Percentiles rank a stretch among this genome's conserved stretches.
Conservation (phyloP, 2,113 vertebrate species). For the Myiagra hebetior region DNA sequence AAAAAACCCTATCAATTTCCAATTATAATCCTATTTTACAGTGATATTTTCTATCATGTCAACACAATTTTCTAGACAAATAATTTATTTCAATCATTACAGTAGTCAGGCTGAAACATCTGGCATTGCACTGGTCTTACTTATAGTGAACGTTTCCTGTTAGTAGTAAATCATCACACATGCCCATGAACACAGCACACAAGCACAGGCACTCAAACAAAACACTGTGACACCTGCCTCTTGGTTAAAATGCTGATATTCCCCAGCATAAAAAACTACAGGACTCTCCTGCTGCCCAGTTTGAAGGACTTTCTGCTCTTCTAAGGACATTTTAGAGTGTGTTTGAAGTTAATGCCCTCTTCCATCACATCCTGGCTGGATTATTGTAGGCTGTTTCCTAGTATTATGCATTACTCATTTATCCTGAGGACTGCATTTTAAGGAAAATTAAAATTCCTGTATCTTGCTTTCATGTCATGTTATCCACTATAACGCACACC, state of each 20-base stretch:
- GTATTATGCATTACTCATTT: not conserved
- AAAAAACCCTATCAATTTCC: not conserved
- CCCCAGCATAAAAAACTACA: not conserved
- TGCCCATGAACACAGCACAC: fast-evolving
- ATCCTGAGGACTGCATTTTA: not conserved
- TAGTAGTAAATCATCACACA: not conserved
- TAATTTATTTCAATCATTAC: not conserved
- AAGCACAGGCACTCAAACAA: not conserved
- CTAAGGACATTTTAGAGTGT: not conserved
- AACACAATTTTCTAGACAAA: not conserved
- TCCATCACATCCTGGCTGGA: not conserved
- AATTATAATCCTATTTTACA: not conserved
- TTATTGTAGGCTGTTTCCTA: not conserved
- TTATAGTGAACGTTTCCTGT: not conserved
- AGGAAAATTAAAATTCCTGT: not conserved
- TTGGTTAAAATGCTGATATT: not conserved
- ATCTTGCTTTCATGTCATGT: not conserved
- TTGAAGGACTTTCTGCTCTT: not conserved
- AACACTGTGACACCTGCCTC: not conserved
- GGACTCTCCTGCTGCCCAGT: not conserved
- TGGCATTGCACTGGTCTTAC: not conserved
- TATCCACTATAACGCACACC: not conserved
- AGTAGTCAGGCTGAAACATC: not conserved
- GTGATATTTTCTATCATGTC: not conserved
- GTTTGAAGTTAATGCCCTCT: not conserved